phyloP scores from a whole-genome alignment of 2,888 invertebrate species.

The Apamea crenata region DNA sequence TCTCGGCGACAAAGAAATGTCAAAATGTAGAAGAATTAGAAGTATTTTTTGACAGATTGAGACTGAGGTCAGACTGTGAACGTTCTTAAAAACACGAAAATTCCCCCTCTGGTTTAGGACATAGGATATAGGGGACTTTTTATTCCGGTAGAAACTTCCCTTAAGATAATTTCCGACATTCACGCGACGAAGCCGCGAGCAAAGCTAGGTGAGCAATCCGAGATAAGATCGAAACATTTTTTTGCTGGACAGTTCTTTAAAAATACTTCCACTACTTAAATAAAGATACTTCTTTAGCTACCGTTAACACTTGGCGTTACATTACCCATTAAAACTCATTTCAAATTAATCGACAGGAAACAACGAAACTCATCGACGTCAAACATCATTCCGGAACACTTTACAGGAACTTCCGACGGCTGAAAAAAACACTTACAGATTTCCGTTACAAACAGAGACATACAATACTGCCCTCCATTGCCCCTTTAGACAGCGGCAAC shows the following conservation, averaged over 20 bases:
- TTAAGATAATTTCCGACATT: neutral
- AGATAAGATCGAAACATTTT: neutral
- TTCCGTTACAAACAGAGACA: conserved; percentile 59
- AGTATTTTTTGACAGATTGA: no score
- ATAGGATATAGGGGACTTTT: no score
- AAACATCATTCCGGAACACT: conserved; percentile 57
- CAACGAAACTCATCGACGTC: conserved; percentile 40
- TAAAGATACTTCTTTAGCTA: neutral
- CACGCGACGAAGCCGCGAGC: neutral
- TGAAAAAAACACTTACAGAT: conserved; percentile 65
- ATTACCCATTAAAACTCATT: conserved; percentile 36
- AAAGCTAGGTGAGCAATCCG: neutral
- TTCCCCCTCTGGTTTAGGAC: no score
- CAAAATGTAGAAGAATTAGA: no score
- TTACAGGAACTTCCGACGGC: conserved; percentile 54
- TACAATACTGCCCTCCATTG: conserved; percentile 40
- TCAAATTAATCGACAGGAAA: conserved; percentile 57
- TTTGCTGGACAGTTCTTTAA: neutral
- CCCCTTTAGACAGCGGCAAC: conserved; percentile 57
- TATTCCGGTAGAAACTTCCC: no score
- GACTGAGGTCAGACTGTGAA: no score
- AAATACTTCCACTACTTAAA: no score
- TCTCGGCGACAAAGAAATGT: no score
- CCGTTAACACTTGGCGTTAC: neutral
- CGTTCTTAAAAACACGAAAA: no score